Percentiles rank a stretch among this genome's conserved stretches.
Evolutionary conservation across 2,113 vertebrate species (phyloP).

Genomic region (Mionectes macconnelli): DNA sequence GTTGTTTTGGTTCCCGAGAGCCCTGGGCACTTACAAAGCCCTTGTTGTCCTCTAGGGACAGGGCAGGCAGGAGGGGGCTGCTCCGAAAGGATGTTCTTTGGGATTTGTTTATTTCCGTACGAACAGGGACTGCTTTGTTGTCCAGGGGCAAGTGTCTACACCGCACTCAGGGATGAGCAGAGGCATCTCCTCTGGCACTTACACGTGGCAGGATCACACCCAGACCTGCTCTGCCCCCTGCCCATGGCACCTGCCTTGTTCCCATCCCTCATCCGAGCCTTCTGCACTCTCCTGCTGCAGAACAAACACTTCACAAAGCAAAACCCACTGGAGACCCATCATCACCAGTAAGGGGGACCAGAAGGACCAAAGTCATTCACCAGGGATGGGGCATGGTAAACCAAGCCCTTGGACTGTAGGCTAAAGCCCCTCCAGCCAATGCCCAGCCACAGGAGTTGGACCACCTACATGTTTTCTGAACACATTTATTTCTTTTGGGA

Average conservation of each 20-base stretch:
- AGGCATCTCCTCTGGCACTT: neutral
- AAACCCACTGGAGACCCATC: neutral
- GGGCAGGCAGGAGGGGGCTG: neutral
- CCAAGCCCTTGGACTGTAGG: neutral
- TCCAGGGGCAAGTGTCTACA: neutral
- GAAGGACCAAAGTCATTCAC: neutral
- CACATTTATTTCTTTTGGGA: neutral
- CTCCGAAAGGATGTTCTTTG: neutral
- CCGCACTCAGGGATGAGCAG: rapidly evolving
- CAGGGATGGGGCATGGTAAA: neutral
- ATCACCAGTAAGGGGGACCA: rapidly evolving
- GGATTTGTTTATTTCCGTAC: neutral
- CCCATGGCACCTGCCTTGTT: neutral
- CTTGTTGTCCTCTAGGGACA: neutral
- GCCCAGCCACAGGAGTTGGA: neutral
- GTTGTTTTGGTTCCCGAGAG: neutral
- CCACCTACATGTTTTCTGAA: neutral
- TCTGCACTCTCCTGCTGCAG: rapidly evolving
- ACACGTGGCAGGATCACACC: rapidly evolving
- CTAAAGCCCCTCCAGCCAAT: neutral
- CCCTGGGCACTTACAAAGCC: neutral
- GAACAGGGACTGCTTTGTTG: neutral
- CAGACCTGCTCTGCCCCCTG: neutral
- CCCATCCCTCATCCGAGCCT: neutral
- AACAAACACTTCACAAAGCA: neutral